Base-by-base conservation (phyloP, 2,113 vertebrate species). In the Perca schrenkii region DNA sequence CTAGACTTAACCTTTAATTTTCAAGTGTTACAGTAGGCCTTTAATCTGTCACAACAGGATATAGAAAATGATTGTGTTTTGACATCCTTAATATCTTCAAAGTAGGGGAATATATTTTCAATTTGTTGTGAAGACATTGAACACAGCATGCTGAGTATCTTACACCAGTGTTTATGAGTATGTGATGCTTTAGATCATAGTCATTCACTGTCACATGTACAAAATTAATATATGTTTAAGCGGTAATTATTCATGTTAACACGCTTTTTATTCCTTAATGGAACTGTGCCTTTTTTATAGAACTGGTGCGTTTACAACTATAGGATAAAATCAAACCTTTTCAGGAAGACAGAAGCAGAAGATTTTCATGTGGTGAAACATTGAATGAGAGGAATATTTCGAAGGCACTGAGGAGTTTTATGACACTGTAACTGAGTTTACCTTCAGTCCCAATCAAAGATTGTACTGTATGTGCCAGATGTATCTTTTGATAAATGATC, bases 271-370 rank as follows among this genome's bases (percentile, higher is more conserved):
- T 43, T 54, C 65, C 50, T 77, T 40, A 63, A 52, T 68, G 58
- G 67, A 86, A 77, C 72, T 87, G 92, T 91, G 92, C 92, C 92
- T 93, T 93, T 82, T 43, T 73, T 53, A 69, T 56, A 66, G 31
- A 61, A 36, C 50, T 43, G 40, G 11, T 63, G 49, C 70, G 16
- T 86, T 76, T 47, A 54, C 34, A 54, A 10, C 19, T 22, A 43
- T 12, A 1, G 16, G 22, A 46, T 6, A 0, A 70, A 21, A 47
- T 53, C 0, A 31, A 22, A 40, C 50, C n/a, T 49, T 28, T 80
- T 67, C 28, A 62, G 75, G 72, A 58, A 7, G 64, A 43, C 0
- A 12, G 16, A 65, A n/a, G 31, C 14, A 22, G 66, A 28, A 14
- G 34, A 8, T 84, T 86, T 86, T 74, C 10, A n/a, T 28, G 4